A percentile compares a stretch with the other conserved stretches of the same genome.
Conservation (phyloP, 2,888 invertebrate genomes). For the Halictus ligatus region DNA sequence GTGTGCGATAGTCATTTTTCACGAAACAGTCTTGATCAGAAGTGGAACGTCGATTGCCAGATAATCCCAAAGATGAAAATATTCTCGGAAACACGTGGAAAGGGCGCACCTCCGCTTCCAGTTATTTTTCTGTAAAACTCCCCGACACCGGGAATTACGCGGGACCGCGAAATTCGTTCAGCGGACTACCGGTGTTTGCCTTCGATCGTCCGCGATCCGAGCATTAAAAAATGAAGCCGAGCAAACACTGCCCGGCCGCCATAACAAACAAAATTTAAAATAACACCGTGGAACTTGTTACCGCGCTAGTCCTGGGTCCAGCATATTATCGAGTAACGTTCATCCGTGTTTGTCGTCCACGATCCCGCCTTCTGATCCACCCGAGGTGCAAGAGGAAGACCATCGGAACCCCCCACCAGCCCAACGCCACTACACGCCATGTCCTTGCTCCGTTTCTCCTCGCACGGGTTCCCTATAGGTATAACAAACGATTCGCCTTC, state of each 20-base stretch:
- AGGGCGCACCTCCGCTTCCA: background rate
- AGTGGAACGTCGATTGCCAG: too few species aligned
- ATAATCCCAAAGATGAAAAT: background rate
- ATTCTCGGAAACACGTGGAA: background rate
- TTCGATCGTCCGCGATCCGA: background rate
- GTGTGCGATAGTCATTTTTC: too few species aligned
- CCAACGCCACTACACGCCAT: background rate
- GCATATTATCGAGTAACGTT: background rate
- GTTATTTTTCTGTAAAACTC: background rate
- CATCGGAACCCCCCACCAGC: background rate
- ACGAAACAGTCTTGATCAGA: too few species aligned
- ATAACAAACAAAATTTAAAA: background rate
- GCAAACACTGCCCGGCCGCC: background rate
- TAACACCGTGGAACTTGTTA: constrained; percentile 10
- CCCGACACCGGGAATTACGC: background rate
- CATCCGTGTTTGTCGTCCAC: background rate
- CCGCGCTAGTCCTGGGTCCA: background rate
- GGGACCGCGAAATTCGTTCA: background rate
- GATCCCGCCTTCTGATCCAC: background rate
- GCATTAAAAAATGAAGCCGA: constrained; percentile 1
- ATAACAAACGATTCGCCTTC: constrained; percentile 26
- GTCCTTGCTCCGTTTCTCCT: background rate
- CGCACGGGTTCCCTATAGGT: background rate
- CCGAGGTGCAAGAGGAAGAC: constrained; percentile 8
- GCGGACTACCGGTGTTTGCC: background rate